Evolutionary conservation across 2,888 invertebrate species (phyloP), one percentile per base, ranked within the genome.

Genomic region (Leucoma salicis): DNA sequence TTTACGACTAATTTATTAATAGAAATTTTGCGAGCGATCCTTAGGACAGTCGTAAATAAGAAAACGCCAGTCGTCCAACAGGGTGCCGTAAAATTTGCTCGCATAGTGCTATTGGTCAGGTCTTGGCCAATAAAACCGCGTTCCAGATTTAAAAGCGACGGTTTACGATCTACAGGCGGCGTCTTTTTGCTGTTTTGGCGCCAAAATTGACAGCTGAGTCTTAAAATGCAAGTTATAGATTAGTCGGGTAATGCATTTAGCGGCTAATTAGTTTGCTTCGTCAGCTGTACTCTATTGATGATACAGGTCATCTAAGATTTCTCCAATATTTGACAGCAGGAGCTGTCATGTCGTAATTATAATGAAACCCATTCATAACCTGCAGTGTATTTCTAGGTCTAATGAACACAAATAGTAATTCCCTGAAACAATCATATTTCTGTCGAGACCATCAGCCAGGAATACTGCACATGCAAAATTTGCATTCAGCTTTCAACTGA

Each of bases 1-100:
- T 86, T 87, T 85, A 87, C 84, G 85, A 82, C 80, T 83, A 84
- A 85, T 87, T 86, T 88, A 89, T 85, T 88, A 88, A 86, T 88
- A 89, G 88, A 87, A 87, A 82, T 84, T 88, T 89, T 70, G 87
- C 87, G 82, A 80, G 79, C 77, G 72, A 82, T 82, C 85, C 86
- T 87, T 78, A 81, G 81, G 74, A 75, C 70, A 70, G 78, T 86
- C 88, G 85, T 88, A 87, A 87, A 87, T 80, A 80, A 79, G 80
- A 78, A 74, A 84, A 81, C 80, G 72, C 82, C 70, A 68, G 66
- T 70, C 74, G 72, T 67, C 86, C 86, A 85, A 86, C 84, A 78
- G 74, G 52, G 46, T 68, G 62, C 74, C 74, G 74, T 88, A 79
- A 88, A 86, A 82, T 82, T 78, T 72, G 78, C 76, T 78, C 73